Conservation (phyloP, 2,888 invertebrate species). For the Patella pellucida region DNA sequence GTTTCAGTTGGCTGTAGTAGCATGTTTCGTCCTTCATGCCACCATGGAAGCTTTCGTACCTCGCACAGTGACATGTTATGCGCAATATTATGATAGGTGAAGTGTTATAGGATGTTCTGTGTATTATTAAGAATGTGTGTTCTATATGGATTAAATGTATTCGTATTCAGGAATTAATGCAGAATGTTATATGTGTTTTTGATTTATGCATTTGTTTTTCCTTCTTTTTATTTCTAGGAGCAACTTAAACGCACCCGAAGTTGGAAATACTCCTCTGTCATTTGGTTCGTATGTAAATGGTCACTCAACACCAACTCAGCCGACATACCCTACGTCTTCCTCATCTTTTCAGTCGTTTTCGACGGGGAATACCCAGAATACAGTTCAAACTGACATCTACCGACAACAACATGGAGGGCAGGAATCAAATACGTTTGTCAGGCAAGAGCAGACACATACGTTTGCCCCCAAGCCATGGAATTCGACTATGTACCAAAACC, state of each 20-base stretch:
- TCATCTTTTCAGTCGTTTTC: constrained; percentile 3
- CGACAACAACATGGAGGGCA: neutral
- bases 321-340: neutral
- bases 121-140: neutral
- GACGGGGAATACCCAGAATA: neutral
- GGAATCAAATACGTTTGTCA: constrained; percentile 17
- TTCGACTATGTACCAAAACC: constrained; percentile 3
- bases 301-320: neutral
- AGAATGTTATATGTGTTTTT: neutral
- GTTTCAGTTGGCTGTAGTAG: neutral
- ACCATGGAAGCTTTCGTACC: constrained; percentile 7
- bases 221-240: neutral
- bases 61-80: neutral
- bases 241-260: neutral
- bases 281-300: neutral
- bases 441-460: constrained; percentile 16
- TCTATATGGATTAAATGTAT: neutral
- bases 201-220: neutral
- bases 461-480: constrained; percentile 3
- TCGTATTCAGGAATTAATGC: neutral
- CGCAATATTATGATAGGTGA: constrained; percentile 8
- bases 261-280: neutral
- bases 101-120: neutral
- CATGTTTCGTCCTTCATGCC: neutral
- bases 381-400: neutral